Percentiles rank a stretch among this genome's conserved stretches.
Evolutionary conservation across 2,113 vertebrate genomes (phyloP).

Genomic region (Falcunculus frontatus): DNA sequence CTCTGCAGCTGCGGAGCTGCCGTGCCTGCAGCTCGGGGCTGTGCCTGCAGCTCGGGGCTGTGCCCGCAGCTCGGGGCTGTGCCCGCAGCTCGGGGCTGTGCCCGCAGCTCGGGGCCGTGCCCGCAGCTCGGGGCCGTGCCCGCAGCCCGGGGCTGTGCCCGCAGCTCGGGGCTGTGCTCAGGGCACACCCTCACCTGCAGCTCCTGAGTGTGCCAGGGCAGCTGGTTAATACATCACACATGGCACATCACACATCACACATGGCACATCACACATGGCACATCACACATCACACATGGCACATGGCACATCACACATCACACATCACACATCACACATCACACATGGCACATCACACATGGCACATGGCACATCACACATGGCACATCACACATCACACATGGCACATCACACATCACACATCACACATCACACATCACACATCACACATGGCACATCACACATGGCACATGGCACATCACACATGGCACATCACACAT

Average conservation of each 20-base stretch:
- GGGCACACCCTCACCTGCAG: slow-evolving; percentile 41
- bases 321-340: not conserved
- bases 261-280: not conserved
- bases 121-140: not conserved
- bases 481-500: not conserved
- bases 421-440: not conserved
- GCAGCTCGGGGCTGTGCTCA: not conserved
- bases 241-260: not conserved
- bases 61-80: not conserved
- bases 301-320: not conserved
- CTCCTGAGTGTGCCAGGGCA: not conserved
- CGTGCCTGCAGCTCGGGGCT: not conserved
- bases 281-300: not conserved
- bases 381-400: not conserved
- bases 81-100: not conserved
- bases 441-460: not conserved
- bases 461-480: not conserved
- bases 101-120: not conserved
- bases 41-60: not conserved
- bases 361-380: not conserved
- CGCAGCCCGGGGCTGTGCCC: not conserved
- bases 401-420: not conserved
- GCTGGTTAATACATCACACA: not conserved
- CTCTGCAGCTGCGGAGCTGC: not conserved
- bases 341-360: not conserved